A percentile compares a stretch with the other conserved stretches of the same genome.
Conservation (phyloP, 2,888 invertebrate genomes). For the Agrochola macilenta region DNA sequence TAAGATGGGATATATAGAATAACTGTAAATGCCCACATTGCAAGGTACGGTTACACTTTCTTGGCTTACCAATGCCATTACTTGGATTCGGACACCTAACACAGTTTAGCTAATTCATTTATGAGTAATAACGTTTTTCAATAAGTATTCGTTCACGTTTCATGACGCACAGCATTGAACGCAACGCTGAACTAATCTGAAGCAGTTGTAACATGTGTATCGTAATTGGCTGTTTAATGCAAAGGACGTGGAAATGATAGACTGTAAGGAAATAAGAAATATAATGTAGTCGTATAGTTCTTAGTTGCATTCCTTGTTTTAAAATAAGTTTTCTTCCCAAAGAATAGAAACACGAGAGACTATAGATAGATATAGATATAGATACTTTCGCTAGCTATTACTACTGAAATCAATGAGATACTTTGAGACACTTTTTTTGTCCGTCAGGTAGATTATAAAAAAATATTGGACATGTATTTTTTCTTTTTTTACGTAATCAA, state of each 20-base stretch:
- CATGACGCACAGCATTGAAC: slow-evolving; percentile 21
- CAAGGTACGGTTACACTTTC: background rate
- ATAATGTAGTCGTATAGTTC: background rate
- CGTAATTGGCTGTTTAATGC: slow-evolving; percentile 26
- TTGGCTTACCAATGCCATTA: background rate
- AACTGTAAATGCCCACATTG: background rate
- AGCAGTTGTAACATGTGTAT: slow-evolving; percentile 37
- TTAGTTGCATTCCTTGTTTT: background rate
- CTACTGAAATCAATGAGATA: background rate
- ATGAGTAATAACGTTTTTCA: background rate
- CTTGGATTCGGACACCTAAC: background rate
- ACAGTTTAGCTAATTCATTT: too few relatives aligned
- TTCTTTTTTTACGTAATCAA: too few relatives aligned
- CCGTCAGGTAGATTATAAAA: too few relatives aligned
- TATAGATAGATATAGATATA: too few relatives aligned
- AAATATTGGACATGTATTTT: too few relatives aligned
- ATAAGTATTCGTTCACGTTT: slow-evolving; percentile 26
- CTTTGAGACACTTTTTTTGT: background rate
- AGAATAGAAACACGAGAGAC: background rate
- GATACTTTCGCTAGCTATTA: background rate
- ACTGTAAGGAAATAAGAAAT: slow-evolving; percentile 8
- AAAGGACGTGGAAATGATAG: slow-evolving; percentile 21
- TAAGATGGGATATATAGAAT: background rate
- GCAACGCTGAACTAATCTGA: slow-evolving; percentile 51
- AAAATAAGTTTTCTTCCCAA: background rate